Evolutionary conservation across 2,888 invertebrate species (phyloP).

Genomic region (Dynastes maya): DNA sequence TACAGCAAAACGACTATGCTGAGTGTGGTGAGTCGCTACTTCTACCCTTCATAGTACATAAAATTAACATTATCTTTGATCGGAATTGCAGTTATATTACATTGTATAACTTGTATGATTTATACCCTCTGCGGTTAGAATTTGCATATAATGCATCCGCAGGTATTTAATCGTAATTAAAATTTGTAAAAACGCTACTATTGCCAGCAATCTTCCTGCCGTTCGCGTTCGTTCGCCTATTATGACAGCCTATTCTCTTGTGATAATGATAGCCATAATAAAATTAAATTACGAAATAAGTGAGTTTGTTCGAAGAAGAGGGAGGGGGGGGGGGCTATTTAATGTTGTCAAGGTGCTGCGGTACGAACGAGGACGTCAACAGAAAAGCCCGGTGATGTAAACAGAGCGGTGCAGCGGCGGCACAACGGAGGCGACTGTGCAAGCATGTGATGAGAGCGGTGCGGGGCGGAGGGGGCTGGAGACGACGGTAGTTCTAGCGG

Average conservation of each 20-base stretch:
- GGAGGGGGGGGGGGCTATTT: neutral
- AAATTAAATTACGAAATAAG: conserved; percentile 29
- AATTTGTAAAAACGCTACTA: too few relatives aligned
- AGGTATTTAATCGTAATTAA: too few relatives aligned
- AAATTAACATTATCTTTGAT: neutral
- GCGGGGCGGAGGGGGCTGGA: conserved; percentile 49
- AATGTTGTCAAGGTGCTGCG: conserved; percentile 20
- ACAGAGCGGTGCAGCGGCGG: conserved; percentile 50
- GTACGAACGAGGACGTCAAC: conserved; percentile 43
- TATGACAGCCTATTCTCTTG: neutral
- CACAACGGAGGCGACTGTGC: conserved; percentile 47
- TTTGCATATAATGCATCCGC: too few relatives aligned
- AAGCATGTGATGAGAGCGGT: conserved; percentile 50
- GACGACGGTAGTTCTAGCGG: conserved; percentile 30
- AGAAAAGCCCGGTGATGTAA: conserved; percentile 49
- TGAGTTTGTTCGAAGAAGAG: conserved; percentile 2
- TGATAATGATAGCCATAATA: conserved; percentile 23
- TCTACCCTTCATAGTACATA: too few relatives aligned
- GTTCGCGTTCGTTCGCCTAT: too few relatives aligned
- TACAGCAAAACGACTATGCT: too few relatives aligned
- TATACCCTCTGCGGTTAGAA: too few relatives aligned
- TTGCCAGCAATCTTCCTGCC: too few relatives aligned
- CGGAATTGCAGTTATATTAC: neutral
- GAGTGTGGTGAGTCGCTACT: too few relatives aligned
- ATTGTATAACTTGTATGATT: neutral